Base-by-base conservation (phyloP, 2,113 vertebrate species). In the Laticauda colubrina region DNA sequence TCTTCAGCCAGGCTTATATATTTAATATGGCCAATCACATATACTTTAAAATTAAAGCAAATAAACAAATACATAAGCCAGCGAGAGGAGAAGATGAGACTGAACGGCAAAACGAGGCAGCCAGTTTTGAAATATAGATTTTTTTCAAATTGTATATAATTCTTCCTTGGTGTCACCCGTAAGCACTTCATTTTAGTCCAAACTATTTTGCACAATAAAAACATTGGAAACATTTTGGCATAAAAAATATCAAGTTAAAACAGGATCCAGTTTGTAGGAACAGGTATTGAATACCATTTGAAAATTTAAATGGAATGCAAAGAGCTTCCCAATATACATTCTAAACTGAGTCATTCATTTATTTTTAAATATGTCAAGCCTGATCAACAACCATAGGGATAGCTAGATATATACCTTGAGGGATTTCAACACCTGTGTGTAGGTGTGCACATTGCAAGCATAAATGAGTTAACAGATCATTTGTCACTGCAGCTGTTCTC, bases 401-500 rank as follows among this genome's bases (percentile, higher is more conserved):
- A 81, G 23, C 4, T 56, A 93, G 48, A 34, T 53, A 3, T 81
- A 43, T 3, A 88, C n/a, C 14, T 64, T 92, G 39, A 93, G 87
- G 88, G 88, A 89, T n/a, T 39, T 64, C 54, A 57, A 93, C 92
- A 93, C 92, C 92, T 93, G 92, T 87, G 89, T 87, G 92, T 61
- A 89, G 92, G 92, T 93, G 89, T 87, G 90, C 54, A 90, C 87
- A 54, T 64, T 48, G 54, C 56, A 93, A 90, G 92, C 89, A 89
- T 90, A 93, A 93, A 93, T 87, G 86, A 90, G 92, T 87, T 90
- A 87, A 61, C 92, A 93, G 89, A 86, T 93, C 54, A 39, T 93
- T 93, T 93, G 81, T 93, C 92, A 90, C 18, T 93, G 89, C 89
- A 93, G 92, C 92, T 93, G 92, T 93, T 93, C 88, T 61, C 89